phyloP scores from a whole-genome alignment of 2,888 invertebrate genomes.

The Ephialtes manifestator region DNA sequence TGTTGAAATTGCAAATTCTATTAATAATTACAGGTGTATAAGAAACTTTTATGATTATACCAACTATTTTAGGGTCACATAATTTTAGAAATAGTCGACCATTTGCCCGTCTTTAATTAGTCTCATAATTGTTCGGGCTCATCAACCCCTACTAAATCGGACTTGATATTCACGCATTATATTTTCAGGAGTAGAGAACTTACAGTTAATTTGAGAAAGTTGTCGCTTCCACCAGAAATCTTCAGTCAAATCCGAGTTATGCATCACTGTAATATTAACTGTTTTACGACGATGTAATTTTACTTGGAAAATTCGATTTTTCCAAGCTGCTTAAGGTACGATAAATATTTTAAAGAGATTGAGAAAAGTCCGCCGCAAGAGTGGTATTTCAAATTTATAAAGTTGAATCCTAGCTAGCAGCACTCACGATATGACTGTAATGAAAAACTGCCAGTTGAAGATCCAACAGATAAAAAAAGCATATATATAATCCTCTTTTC shows the following conservation, averaged over 20 bases:
- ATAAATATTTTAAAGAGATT: constrained; percentile 1
- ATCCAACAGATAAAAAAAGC: neutral
- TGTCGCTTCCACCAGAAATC: constrained; percentile 3
- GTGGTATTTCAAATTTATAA: neutral
- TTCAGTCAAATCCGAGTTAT: constrained; percentile 1
- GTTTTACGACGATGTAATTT: neutral
- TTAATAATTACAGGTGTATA: neutral
- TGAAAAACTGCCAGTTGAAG: neutral
- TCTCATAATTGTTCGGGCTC: constrained; percentile 35
- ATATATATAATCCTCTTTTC: too few relatives aligned
- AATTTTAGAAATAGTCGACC: constrained; percentile 28
- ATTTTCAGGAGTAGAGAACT: constrained; percentile 29
- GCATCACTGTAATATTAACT: constrained; percentile 13
- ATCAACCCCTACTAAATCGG: constrained; percentile 41
- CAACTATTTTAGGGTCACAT: constrained; percentile 3
- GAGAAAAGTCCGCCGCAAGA: neutral
- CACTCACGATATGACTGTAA: neutral
- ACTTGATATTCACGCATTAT: constrained; percentile 32
- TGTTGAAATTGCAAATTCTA: neutral
- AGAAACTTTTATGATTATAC: neutral
- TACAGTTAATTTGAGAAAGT: constrained; percentile 30
- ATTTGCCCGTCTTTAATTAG: constrained; percentile 25
- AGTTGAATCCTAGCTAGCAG: neutral
- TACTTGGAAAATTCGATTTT: neutral
- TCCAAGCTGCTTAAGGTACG: neutral